Evolutionary conservation across 2,113 vertebrate species (phyloP).

Genomic region (Mus musculus): GRCm39 chr6:6181001-6181500

Average conservation of each 20-base stretch:
- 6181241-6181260: neutral
- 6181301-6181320: neutral
- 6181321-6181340: neutral
- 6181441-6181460: neutral
- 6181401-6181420: neutral
- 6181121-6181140: neutral
- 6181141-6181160: conserved; percentile 27
- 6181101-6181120: conserved; percentile 91
- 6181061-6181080: conserved; percentile 93
- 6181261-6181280: neutral
- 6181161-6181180: conserved; percentile 17
- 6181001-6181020: conserved; percentile 89
- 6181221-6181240: neutral
- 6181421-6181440: neutral
- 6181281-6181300: neutral
- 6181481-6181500: too few relatives aligned
- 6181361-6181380: neutral
- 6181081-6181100: conserved; percentile 91
- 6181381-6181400: neutral
- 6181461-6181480: neutral
- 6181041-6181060: conserved; percentile 89
- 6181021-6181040: conserved; percentile 89
- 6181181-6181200: neutral
- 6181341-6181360: neutral
- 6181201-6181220: conserved; percentile 34